phyloP scores from a whole-genome alignment of 1,140 invertebrate species.

The Penaeus japonicus region DNA sequence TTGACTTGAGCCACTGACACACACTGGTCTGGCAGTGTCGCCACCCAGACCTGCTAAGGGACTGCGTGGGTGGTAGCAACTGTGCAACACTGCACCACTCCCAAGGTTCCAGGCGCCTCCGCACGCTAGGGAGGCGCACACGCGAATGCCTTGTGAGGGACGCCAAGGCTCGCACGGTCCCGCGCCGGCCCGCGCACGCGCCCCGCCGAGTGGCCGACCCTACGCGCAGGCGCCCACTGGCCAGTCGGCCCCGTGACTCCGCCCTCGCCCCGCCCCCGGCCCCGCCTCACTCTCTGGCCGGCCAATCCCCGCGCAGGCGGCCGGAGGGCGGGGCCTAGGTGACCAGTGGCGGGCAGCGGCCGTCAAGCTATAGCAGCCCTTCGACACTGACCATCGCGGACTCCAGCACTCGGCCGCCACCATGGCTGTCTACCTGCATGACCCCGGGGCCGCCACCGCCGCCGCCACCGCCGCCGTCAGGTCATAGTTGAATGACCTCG shows the following conservation, averaged over 20 bases:
- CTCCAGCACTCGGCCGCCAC: constrained; percentile 39
- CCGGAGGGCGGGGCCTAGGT: constrained; percentile 28
- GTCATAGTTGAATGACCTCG: constrained; percentile 47
- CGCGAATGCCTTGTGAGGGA: constrained; percentile 46
- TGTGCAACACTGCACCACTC: constrained; percentile 26
- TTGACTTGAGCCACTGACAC: constrained; percentile 42
- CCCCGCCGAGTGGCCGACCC: constrained; percentile 2
- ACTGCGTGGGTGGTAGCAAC: constrained; percentile 37
- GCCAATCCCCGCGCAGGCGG: constrained; percentile 28
- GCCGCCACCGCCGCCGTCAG: constrained; percentile 21
- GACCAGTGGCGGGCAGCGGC: constrained; percentile 36
- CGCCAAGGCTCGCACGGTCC: constrained; percentile 41
- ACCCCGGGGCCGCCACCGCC: neutral
- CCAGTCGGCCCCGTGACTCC: constrained; percentile 15
- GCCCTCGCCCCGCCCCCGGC: constrained; percentile 32
- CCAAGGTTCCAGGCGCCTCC: constrained; percentile 32
- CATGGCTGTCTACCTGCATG: constrained; percentile 42
- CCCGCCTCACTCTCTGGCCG: constrained; percentile 2
- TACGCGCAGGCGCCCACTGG: constrained; percentile 39
- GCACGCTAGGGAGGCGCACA: constrained; percentile 38
- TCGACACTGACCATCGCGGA: constrained; percentile 44
- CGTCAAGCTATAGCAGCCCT: constrained; percentile 29
- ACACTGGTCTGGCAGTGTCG: constrained; percentile 42
- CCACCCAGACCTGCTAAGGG: constrained; percentile 28
- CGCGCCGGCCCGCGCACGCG: constrained; percentile 48